Percentiles rank a stretch among this genome's conserved stretches.
Conservation (phyloP, 1,140 invertebrate genomes). For the Mylabris phalerata region DNA sequence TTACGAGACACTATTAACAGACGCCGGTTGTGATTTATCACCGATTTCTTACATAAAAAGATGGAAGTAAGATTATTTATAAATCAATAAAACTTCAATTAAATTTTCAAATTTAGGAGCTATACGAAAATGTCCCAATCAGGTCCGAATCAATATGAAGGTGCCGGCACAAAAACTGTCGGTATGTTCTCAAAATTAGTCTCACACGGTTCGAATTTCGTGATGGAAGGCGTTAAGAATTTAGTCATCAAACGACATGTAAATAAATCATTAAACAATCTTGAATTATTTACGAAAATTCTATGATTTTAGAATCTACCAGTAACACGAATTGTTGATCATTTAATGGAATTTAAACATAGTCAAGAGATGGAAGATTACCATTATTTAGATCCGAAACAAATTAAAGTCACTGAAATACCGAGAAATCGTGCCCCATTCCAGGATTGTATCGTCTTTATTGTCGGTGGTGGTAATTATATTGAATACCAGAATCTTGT, state of each 20-base stretch:
- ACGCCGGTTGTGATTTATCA: conserved; percentile 78
- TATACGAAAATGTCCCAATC: conserved; percentile 72
- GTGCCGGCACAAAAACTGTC: conserved; percentile 93
- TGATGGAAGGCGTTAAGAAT: conserved; percentile 99
- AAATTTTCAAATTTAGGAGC: conserved; percentile 48
- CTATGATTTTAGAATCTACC: conserved; percentile 66
- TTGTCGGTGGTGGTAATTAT: conserved; percentile 98
- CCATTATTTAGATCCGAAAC: conserved; percentile 87
- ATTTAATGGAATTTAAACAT: conserved; percentile 81
- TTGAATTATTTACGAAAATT: neutral
- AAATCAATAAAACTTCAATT: neutral
- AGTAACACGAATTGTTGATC: conserved; percentile 85
- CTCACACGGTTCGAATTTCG: conserved; percentile 93
- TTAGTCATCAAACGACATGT: conserved; percentile 96
- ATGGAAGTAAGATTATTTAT: conserved; percentile 64
- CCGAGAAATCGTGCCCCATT: conserved; percentile 63
- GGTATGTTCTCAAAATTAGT: conserved; percentile 98
- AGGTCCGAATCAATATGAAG: conserved; percentile 65
- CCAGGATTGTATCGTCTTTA: conserved; percentile 90
- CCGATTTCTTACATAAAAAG: conserved; percentile 80
- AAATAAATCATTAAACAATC: conserved; percentile 40
- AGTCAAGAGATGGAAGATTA: conserved; percentile 78
- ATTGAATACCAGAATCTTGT: conserved; percentile 98
- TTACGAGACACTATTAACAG: conserved; percentile 68
- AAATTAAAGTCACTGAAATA: conserved; percentile 66